A percentile compares a stretch with the other conserved stretches of the same genome.
phyloP scores from a whole-genome alignment of 2,888 invertebrate genomes.

The Carterocephalus palaemon region DNA sequence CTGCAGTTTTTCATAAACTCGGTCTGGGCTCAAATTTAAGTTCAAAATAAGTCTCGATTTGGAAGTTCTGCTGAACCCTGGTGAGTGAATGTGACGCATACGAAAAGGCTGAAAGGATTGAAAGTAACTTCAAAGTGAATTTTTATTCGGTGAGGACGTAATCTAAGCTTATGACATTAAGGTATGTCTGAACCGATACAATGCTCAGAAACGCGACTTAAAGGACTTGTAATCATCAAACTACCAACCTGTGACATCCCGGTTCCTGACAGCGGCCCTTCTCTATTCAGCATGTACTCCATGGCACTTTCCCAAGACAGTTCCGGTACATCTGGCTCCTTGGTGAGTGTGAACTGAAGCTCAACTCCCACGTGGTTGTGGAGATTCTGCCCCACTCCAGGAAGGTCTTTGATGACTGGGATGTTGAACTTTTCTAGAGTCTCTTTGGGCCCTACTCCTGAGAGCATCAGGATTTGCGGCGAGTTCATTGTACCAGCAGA shows the following conservation, averaged over 20 bases:
- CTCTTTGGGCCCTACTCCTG: slow-evolving; percentile 82
- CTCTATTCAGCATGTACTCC: slow-evolving; percentile 80
- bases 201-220: too few relatives aligned
- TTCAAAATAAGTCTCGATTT: too few relatives aligned
- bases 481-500: slow-evolving; percentile 83
- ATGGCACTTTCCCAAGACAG: slow-evolving; percentile 81
- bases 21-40: too few relatives aligned
- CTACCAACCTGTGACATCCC: slow-evolving; percentile 82
- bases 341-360: slow-evolving; percentile 75
- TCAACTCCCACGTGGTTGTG: slow-evolving; percentile 83
- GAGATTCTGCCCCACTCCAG: slow-evolving; percentile 84
- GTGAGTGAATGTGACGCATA: too few relatives aligned
- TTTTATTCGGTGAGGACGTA: too few relatives aligned
- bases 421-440: slow-evolving; percentile 80
- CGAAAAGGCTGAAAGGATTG: too few relatives aligned
- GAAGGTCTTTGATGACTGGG: slow-evolving; percentile 79
- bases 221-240: too few relatives aligned
- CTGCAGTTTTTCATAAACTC: too few relatives aligned
- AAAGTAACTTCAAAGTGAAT: too few relatives aligned
- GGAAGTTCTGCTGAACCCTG: too few relatives aligned
- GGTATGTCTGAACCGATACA: too few relatives aligned
- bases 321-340: slow-evolving; percentile 72
- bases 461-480: slow-evolving; percentile 82
- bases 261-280: slow-evolving; percentile 82
- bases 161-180: too few relatives aligned